Percentiles rank a stretch among this genome's conserved stretches.
Evolutionary conservation across 2,888 invertebrate species (phyloP).

Genomic region (Apodemia hepburni): DNA sequence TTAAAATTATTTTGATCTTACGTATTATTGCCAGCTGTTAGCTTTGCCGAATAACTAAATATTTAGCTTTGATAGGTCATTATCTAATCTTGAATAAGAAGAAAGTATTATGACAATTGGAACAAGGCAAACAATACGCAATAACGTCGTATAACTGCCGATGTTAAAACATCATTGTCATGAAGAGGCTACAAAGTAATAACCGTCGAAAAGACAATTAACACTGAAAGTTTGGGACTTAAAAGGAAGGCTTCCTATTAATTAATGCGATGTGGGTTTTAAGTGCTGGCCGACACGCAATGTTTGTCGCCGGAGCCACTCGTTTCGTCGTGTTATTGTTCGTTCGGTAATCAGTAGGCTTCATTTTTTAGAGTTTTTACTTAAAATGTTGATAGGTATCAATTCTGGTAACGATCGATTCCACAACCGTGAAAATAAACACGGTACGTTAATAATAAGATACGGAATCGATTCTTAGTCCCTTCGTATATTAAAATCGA

Average conservation of each 20-base stretch:
- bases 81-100: neutral
- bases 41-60: no score
- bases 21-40: no score
- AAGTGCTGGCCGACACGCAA: slow-evolving; percentile 57
- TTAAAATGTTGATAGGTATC: neutral
- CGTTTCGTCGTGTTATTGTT: neutral
- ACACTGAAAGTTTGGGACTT: slow-evolving; percentile 49
- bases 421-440: no score
- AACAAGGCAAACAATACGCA: neutral
- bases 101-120: neutral
- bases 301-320: slow-evolving; percentile 25
- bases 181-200: slow-evolving; percentile 38
- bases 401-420: neutral
- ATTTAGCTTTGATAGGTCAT: neutral
- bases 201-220: slow-evolving; percentile 56
- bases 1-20: no score
- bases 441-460: no score
- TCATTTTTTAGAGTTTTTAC: neutral
- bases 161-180: slow-evolving; percentile 5
- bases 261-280: slow-evolving; percentile 53
- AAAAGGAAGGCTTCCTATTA: slow-evolving; percentile 58
- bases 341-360: neutral
- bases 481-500: no score
- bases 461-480: no score
- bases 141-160: slow-evolving; percentile 6